Percentiles rank a stretch among this genome's conserved stretches.
Evolutionary conservation across 2,888 invertebrate genomes (phyloP).

Genomic region (Scaeva pyrastri): DNA sequence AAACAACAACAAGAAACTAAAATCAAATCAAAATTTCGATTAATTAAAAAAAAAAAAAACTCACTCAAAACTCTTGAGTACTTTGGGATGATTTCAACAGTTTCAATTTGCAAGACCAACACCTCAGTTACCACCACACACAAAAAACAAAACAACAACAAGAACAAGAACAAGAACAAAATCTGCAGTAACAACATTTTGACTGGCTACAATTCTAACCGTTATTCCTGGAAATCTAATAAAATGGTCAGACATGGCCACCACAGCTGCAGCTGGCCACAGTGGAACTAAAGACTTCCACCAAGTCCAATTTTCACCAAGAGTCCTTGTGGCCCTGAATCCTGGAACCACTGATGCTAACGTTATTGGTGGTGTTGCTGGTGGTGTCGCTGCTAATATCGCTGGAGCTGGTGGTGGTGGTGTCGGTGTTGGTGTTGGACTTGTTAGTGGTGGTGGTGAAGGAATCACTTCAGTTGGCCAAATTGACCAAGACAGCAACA

Average conservation of each 20-base stretch:
- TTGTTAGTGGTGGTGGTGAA: constrained; percentile 63
- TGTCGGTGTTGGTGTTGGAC: constrained; percentile 61
- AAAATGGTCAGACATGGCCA: constrained; percentile 76
- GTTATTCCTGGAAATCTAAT: constrained; percentile 50
- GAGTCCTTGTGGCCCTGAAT: constrained; percentile 50
- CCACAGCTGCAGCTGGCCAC: constrained; percentile 72
- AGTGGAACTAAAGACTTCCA: constrained; percentile 74
- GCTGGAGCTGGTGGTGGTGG: constrained; percentile 57
- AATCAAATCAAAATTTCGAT: not conserved
- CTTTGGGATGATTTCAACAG: constrained; percentile 73
- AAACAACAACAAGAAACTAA: not conserved
- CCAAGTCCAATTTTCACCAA: constrained; percentile 56
- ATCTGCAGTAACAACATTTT: constrained; percentile 64
- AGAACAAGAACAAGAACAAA: constrained; percentile 60
- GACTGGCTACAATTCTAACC: constrained; percentile 45
- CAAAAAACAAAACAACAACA: constrained; percentile 61
- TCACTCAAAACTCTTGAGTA: constrained; percentile 23
- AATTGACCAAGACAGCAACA: constrained; percentile 68
- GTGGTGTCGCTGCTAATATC: constrained; percentile 68
- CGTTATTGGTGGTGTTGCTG: constrained; percentile 56
- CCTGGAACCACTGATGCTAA: constrained; percentile 54
- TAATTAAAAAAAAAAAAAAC: constrained; percentile 12
- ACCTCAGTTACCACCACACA: constrained; percentile 46
- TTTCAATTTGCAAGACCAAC: constrained; percentile 44
- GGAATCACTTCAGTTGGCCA: constrained; percentile 53